Conservation (phyloP, 92 coral and sea anemone species). For the Porites lobata region DNA sequence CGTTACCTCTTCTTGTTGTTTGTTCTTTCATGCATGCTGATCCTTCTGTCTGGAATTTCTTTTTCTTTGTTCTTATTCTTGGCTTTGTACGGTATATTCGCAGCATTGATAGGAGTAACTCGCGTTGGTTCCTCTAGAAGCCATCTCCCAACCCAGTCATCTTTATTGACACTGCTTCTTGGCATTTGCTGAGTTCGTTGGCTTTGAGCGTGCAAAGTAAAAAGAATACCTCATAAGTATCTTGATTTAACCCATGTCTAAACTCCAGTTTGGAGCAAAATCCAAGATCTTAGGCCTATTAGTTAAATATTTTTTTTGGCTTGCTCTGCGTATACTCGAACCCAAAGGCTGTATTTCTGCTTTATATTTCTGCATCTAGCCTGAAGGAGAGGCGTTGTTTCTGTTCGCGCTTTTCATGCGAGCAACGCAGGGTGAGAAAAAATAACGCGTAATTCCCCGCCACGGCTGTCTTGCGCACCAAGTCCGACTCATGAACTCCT, state of each 20-base stretch:
- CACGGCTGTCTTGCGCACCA: no score
- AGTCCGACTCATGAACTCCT: no score
- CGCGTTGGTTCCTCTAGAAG: slow-evolving; percentile 55
- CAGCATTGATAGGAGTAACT: slow-evolving; percentile 6
- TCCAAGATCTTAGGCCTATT: no score
- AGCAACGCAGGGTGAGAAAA: no score
- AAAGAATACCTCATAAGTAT: not conserved
- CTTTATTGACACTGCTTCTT: not conserved
- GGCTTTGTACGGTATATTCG: slow-evolving; percentile 7
- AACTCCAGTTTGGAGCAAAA: not conserved
- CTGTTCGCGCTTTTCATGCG: no score
- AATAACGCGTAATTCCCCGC: no score
- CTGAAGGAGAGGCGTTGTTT: no score
- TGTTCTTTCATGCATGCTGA: slow-evolving; percentile 21
- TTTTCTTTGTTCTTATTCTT: not conserved
- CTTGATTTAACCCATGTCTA: not conserved
- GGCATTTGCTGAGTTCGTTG: slow-evolving; percentile 13
- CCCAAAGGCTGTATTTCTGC: no score
- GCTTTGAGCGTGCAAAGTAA: not conserved
- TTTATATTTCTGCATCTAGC: no score
- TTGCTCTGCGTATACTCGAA: no score
- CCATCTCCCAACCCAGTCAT: slow-evolving; percentile 84
- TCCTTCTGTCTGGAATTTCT: slow-evolving; percentile 19
- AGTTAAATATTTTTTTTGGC: no score
- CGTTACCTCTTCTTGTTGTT: slow-evolving; percentile 12